Percentiles rank a stretch among this genome's conserved stretches.
phyloP scores from a whole-genome alignment of 2,888 invertebrate species.

The Nysson spinosus region DNA sequence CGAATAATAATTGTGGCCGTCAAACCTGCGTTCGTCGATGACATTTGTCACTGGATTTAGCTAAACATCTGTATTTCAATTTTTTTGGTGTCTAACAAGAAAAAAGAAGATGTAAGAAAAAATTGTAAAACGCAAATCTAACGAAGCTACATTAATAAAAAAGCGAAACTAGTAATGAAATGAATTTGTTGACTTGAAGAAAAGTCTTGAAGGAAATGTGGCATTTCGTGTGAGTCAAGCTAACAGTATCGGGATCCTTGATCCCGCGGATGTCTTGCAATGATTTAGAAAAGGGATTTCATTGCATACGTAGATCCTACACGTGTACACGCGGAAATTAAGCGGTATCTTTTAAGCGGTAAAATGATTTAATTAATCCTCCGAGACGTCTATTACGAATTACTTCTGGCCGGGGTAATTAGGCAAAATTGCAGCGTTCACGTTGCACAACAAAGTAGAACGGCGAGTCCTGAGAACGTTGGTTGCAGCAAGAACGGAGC shows the following conservation, averaged over 20 bases:
- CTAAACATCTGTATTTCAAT: no score
- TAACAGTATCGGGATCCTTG: no score
- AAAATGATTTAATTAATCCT: constrained; percentile 63
- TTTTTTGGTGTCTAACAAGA: no score
- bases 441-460: constrained; percentile 60
- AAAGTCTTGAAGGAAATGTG: no score
- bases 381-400: constrained; percentile 57
- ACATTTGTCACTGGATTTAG: neutral
- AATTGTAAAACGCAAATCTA: no score
- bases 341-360: constrained; percentile 53
- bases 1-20: constrained; percentile 42
- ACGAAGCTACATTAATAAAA: no score
- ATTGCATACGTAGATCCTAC: neutral
- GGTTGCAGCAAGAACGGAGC: constrained; percentile 39
- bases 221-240: no score
- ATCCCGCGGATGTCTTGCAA: no score
- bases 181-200: no score
- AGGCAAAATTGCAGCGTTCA: constrained; percentile 57
- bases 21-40: constrained; percentile 15
- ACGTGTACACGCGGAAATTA: constrained; percentile 35
- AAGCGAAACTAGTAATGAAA: no score
- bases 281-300: no score
- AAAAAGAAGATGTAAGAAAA: no score
- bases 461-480: constrained; percentile 51
- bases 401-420: constrained; percentile 56